phyloP scores from a whole-genome alignment of 2,888 invertebrate genomes.

The Apamea crenata region DNA sequence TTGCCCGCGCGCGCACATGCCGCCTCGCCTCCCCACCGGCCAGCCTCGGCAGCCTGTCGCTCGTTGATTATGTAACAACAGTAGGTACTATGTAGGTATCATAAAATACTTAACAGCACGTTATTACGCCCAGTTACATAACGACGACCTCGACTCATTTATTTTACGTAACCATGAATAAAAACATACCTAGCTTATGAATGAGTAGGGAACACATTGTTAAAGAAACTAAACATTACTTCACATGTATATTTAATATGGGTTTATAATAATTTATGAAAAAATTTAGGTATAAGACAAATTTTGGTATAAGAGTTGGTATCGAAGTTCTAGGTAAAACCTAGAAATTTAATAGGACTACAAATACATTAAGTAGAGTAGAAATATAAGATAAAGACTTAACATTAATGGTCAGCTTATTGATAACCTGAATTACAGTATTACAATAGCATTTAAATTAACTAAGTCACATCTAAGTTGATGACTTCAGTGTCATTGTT shows the following conservation, averaged over 20 bases:
- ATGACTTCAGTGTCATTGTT: conserved; percentile 75
- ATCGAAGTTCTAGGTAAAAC: conserved; percentile 82
- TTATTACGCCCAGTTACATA: conserved; percentile 66
- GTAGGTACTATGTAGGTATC: conserved; percentile 62
- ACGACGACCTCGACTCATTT: conserved; percentile 61
- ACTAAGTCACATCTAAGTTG: conserved; percentile 56
- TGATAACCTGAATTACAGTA: conserved; percentile 56
- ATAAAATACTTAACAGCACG: conserved; percentile 68
- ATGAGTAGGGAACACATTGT: conserved; percentile 28
- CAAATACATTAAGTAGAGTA: conserved; percentile 74
- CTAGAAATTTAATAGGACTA: conserved; percentile 77
- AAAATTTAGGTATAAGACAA: conserved; percentile 76
- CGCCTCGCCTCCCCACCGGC: conserved; percentile 54
- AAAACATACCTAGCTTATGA: conserved; percentile 33
- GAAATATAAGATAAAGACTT: conserved; percentile 71
- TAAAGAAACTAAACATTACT: conserved; percentile 58
- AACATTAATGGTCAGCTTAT: conserved; percentile 69
- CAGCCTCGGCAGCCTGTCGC: conserved; percentile 61
- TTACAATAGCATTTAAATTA: conserved; percentile 64
- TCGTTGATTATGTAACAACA: conserved; percentile 65
- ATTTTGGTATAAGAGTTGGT: conserved; percentile 86
- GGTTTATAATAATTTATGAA: conserved; percentile 74
- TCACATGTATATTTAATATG: conserved; percentile 73
- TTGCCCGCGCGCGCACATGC: conserved; percentile 41
- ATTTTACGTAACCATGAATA: conserved; percentile 64